Evolutionary conservation across 2,797 vertebrate species (phyloP).

Genomic region (Sorex maritimensis): DNA sequence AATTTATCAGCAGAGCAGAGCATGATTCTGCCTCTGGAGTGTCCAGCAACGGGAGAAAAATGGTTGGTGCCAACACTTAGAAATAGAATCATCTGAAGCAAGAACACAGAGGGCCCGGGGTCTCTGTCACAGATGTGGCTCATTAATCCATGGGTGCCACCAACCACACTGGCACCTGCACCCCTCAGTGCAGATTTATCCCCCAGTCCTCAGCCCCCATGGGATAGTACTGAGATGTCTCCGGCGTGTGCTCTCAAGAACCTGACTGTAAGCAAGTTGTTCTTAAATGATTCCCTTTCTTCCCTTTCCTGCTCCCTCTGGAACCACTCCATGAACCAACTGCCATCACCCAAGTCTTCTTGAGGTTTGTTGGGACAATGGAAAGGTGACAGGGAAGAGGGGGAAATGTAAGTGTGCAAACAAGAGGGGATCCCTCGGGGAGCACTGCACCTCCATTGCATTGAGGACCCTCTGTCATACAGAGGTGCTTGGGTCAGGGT

Average conservation of each 20-base stretch:
- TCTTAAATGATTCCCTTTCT: not conserved
- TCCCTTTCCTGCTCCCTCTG: not conserved
- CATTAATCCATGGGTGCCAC: no score
- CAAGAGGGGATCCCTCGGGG: not conserved
- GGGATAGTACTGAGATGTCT: not conserved
- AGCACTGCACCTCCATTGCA: fast-evolving
- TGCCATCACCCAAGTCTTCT: not conserved
- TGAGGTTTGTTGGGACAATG: not conserved
- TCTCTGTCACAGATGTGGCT: no score
- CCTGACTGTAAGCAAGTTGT: not conserved
- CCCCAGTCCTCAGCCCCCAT: not conserved
- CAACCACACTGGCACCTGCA: fast-evolving
- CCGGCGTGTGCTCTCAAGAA: not conserved
- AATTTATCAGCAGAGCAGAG: slow-evolving; percentile 45
- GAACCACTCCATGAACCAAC: not conserved
- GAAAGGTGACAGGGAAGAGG: not conserved
- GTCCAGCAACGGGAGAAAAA: slow-evolving; percentile 1
- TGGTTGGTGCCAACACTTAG: not conserved
- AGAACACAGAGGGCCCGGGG: not conserved
- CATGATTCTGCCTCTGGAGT: not conserved
- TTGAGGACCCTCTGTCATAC: not conserved
- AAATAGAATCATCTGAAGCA: not conserved
- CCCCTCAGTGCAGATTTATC: not conserved
- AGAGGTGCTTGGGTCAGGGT: not conserved
- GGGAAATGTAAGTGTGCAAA: not conserved